These are phyloP conservation scores for Leuctra nigra DNA, from an alignment of 2,888 invertebrate genomes.

Conservation along the genomic window DNA sequence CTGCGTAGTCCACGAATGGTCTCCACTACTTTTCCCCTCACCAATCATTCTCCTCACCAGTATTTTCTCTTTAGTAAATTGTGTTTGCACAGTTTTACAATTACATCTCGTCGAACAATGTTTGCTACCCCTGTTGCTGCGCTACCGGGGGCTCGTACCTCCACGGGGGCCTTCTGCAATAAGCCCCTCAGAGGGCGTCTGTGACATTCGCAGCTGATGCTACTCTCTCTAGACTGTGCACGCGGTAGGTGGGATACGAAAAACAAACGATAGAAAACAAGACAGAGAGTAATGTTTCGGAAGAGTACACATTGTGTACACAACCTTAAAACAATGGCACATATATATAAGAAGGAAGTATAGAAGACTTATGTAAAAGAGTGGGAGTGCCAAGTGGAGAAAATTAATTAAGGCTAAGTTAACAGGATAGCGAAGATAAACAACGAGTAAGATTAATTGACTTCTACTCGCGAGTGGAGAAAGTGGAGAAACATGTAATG, in stretches of 20 bases:
- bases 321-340: conserved; percentile 1
- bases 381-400: conserved; percentile 7
- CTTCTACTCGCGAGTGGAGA: too few relatives aligned
- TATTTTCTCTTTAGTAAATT: too few relatives aligned
- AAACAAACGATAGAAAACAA: conserved; percentile 4
- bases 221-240: neutral
- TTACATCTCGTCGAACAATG: too few relatives aligned
- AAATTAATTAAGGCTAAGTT: conserved; percentile 18
- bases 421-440: conserved; percentile 16
- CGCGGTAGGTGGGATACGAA: neutral
- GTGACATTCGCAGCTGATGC: conserved; percentile 11
- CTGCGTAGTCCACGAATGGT: too few relatives aligned
- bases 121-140: neutral
- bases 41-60: too few relatives aligned
- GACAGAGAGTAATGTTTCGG: conserved; percentile 9
- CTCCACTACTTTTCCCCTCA: too few relatives aligned
- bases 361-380: conserved; percentile 5
- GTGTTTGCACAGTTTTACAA: too few relatives aligned
- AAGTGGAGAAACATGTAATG: conserved; percentile 10
- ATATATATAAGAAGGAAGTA: neutral
- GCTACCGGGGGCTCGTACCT: neutral
- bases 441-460: conserved; percentile 18
- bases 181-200: conserved; percentile 7
- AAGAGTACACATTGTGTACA: neutral
- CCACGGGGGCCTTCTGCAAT: conserved; percentile 1